phyloP scores from a whole-genome alignment of 2,797 vertebrate genomes.

The Bradypodion ventrale region DNA sequence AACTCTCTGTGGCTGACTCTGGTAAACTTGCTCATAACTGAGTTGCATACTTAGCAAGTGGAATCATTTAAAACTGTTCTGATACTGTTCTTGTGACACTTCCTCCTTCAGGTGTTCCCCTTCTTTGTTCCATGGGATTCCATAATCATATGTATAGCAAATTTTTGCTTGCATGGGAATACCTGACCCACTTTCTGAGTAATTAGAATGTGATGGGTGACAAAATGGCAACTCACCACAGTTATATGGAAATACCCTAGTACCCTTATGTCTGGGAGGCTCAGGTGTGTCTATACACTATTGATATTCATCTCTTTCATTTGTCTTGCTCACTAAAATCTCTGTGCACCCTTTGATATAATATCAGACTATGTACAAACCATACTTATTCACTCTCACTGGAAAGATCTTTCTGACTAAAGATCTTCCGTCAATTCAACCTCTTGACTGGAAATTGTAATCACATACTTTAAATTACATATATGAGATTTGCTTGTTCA shows the following conservation, averaged over 20 bases:
- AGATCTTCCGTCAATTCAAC: background rate
- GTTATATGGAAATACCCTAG: background rate
- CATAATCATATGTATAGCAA: background rate
- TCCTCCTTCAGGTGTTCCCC: too few relatives aligned
- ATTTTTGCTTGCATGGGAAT: background rate
- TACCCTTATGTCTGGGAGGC: background rate
- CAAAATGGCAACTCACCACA: background rate
- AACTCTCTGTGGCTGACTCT: too few relatives aligned
- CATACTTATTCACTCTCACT: background rate
- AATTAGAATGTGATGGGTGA: background rate
- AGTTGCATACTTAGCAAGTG: too few relatives aligned
- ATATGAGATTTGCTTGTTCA: background rate
- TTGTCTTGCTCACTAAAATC: background rate
- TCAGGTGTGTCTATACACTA: background rate
- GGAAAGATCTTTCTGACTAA: background rate
- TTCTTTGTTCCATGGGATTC: background rate
- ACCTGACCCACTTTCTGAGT: background rate
- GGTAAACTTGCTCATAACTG: too few relatives aligned
- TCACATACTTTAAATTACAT: background rate
- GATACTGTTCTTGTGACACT: too few relatives aligned
- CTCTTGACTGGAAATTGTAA: background rate
- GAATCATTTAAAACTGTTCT: too few relatives aligned
- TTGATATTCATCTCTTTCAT: background rate
- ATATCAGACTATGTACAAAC: background rate
- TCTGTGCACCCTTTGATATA: background rate